Evolutionary conservation across 2,113 vertebrate species (phyloP), one percentile per base, ranked within the genome.

Genomic region (Caloenas nicobarica): DNA sequence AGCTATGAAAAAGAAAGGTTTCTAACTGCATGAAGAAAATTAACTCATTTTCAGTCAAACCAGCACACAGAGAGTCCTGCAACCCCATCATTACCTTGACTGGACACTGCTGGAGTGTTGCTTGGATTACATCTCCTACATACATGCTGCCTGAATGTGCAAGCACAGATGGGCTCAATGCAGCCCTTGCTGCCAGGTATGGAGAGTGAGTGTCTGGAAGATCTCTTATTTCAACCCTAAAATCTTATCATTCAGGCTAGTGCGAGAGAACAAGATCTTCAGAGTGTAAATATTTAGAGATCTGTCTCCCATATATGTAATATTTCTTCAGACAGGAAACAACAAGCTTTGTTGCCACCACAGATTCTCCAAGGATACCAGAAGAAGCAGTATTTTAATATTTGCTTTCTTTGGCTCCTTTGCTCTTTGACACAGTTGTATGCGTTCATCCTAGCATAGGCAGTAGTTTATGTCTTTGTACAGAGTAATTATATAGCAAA

Each of bases 371-470:
- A 86, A 89, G 72, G 64, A 78, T 66, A 62, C 23, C 23, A 64
- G 85, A 92, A 96, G 28, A 29, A 81, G 29, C 46, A 56, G 22
- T 36, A 81, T 64, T 93, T 94, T 86, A 94, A 21, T 86, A n/a
- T 88, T 92, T 73, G 72, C 34, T 87, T 89, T 81, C 57, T 89
- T 68, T 91, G 34, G 4, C 56, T 84, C 8, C 44, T 93, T 86
- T 29, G 14, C 31, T 81, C 0, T 58, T 46, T 90, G 57, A 84
- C 69, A 81, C 25, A 54, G 48, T 77, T 76, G 16, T 53, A 16
- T 81, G 53, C 11, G 1, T 89, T 93, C 74, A 34, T 65, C 76
- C 51, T 54, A 50, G 71, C 17, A 24, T 56, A 57, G 74, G 44
- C 44, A 21, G 44, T 69, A 44, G 23, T 91, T 86, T 38, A 8